Percentiles rank a stretch among this genome's conserved stretches.
Conservation (phyloP, 2,888 invertebrate genomes). For the Drosophila infuscata region DNA sequence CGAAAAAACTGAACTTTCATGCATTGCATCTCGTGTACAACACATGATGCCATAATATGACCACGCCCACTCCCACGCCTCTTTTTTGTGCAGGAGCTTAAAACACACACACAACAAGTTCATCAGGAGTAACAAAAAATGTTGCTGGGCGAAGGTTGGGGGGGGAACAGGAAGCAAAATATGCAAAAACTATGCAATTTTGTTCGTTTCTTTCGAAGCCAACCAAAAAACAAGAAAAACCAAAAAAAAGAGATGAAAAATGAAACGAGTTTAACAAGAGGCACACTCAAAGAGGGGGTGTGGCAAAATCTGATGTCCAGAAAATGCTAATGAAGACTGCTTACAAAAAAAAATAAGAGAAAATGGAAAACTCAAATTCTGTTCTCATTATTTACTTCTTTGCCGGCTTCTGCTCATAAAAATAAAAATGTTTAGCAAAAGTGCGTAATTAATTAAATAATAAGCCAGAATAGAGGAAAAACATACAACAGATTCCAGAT, state of each 20-base stretch:
- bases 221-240: background rate
- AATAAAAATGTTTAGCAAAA: constrained; percentile 47
- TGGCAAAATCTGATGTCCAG: constrained; percentile 44
- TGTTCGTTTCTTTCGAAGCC: constrained; percentile 21
- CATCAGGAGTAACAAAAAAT: constrained; percentile 45
- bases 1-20: constrained; percentile 15
- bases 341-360: constrained; percentile 3
- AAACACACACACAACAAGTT: constrained; percentile 58
- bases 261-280: background rate
- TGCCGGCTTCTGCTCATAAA: constrained; percentile 4
- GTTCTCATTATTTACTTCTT: background rate
- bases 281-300: constrained; percentile 8
- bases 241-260: background rate
- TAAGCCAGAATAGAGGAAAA: constrained; percentile 35
- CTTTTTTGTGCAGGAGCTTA: constrained; percentile 18
- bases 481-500: no score
- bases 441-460: constrained; percentile 69
- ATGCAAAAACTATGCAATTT: constrained; percentile 58
- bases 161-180: constrained; percentile 22
- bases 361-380: constrained; percentile 30
- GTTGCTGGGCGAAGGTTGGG: constrained; percentile 17
- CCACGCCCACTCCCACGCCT: constrained; percentile 23
- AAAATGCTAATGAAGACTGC: constrained; percentile 58
- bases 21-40: background rate
- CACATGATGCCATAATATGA: constrained; percentile 7